Conservation (phyloP, 2,888 invertebrate genomes). For the Acanthosoma haemorrhoidale region DNA sequence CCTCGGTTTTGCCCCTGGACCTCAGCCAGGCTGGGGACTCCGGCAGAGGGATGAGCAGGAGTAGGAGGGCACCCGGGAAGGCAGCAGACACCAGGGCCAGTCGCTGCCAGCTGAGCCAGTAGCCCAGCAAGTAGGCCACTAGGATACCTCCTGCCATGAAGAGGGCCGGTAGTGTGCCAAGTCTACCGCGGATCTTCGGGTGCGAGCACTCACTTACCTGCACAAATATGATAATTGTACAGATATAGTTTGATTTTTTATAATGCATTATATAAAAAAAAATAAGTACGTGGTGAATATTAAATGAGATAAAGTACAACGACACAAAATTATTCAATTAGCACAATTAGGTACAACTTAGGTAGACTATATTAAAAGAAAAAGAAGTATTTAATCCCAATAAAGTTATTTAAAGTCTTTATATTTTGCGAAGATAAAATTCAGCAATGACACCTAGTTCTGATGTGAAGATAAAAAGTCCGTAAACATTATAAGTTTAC, state of each 20-base stretch:
- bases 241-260: not conserved
- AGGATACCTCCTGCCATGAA: slow-evolving; percentile 61
- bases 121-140: slow-evolving; percentile 55
- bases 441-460: no score
- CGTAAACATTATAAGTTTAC: no score
- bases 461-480: no score
- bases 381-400: no score
- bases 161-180: slow-evolving; percentile 61
- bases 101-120: slow-evolving; percentile 55
- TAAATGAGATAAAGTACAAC: no score
- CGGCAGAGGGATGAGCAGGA: slow-evolving; percentile 54
- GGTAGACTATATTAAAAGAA: no score
- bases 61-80: slow-evolving; percentile 49
- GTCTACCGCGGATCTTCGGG: slow-evolving; percentile 57
- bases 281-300: not conserved
- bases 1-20: slow-evolving; percentile 48
- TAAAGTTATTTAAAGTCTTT: no score
- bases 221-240: slow-evolving; percentile 31
- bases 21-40: slow-evolving; percentile 61
- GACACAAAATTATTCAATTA: no score
- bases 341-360: no score
- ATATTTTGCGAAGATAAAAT: no score
- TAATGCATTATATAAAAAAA: not conserved
- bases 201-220: slow-evolving; percentile 61
- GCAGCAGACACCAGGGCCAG: slow-evolving; percentile 54